Evolutionary conservation across 2,113 vertebrate species (phyloP), one percentile per base, ranked within the genome.

Genomic region (Cinclus cinclus): DNA sequence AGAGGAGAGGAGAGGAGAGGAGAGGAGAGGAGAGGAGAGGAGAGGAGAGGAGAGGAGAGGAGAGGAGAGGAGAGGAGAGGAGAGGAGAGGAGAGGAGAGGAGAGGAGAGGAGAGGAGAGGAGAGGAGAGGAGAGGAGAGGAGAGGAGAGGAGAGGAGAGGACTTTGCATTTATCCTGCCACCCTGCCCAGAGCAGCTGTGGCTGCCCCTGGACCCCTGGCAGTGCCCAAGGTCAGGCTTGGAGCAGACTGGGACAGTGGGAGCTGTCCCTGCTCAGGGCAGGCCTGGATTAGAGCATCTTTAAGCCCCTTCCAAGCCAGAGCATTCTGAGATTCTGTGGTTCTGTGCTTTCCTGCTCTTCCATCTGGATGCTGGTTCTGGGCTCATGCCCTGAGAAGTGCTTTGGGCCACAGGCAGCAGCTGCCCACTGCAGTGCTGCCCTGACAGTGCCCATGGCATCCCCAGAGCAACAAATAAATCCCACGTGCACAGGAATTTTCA

Each of bases 401-500:
- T 44, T 13, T 11, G 59, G 67, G 71, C 24, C 68, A 35, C 42
- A 20, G n/a, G 59, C 59, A 65, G 76, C 56, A 60, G 71, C 41
- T 55, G 46, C 25, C 20, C 2, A 8, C 53, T 46, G 58, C 68
- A 5, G 11, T 4, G 41, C 67, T 70, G 75, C 28, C 62, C 56
- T 13, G 27, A 3, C 6, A 1, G 7, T 23, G 59, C 37, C 78
- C 3, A 7, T 13, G 4, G 27, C 4, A 1, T 7, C 64, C 20
- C 23, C 20, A 47, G 11, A 25, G 35, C 52, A 70, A 49, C 28
- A 16, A 33, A 44, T 4, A 11, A 47, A 60, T 24, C 6, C 0
- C 10, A 3, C 0, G 4, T 15, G 53, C 49, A 25, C 2, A 0
- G 14, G 58, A 37, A 21, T 35, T 12, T 41, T 16, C 81, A 41